A percentile compares a stretch with the other conserved stretches of the same genome.
phyloP scores from a whole-genome alignment of 2,797 vertebrate genomes.

The Enteromius treurensis region DNA sequence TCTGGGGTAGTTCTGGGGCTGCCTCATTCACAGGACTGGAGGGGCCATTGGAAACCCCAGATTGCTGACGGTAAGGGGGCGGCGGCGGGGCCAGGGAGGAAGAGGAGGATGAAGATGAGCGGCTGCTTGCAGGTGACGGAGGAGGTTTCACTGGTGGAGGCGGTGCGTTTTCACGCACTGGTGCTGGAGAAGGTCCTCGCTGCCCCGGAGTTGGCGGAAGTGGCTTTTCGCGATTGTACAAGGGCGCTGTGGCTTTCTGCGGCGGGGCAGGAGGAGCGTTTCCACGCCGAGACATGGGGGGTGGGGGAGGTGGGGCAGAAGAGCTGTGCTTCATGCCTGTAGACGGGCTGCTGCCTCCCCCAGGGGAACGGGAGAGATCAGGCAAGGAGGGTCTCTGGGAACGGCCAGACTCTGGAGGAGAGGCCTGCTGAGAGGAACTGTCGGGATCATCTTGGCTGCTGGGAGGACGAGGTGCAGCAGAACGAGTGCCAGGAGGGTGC shows the following conservation, averaged over 20 bases:
- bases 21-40: constrained; percentile 76
- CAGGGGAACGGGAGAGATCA: constrained; percentile 80
- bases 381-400: constrained; percentile 85
- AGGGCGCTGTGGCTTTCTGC: constrained; percentile 66
- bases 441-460: constrained; percentile 65
- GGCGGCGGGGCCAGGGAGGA: constrained; percentile 82
- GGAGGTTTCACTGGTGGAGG: constrained; percentile 81
- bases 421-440: constrained; percentile 68
- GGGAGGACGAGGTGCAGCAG: constrained; percentile 84
- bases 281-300: constrained; percentile 75
- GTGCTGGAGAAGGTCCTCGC: constrained; percentile 71
- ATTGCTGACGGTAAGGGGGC: constrained; percentile 83
- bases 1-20: constrained; percentile 87
- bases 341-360: constrained; percentile 56
- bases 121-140: constrained; percentile 77
- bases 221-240: constrained; percentile 89
- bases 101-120: constrained; percentile 64
- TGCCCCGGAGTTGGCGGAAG: constrained; percentile 83
- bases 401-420: constrained; percentile 79
- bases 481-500: constrained; percentile 76
- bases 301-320: constrained; percentile 70
- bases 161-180: constrained; percentile 62
- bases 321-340: constrained; percentile 72
- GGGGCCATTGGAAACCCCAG: constrained; percentile 81
- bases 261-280: constrained; percentile 76